Evolutionary conservation across 2,797 vertebrate species (phyloP).

Genomic region (Chrosomus eos): DNA sequence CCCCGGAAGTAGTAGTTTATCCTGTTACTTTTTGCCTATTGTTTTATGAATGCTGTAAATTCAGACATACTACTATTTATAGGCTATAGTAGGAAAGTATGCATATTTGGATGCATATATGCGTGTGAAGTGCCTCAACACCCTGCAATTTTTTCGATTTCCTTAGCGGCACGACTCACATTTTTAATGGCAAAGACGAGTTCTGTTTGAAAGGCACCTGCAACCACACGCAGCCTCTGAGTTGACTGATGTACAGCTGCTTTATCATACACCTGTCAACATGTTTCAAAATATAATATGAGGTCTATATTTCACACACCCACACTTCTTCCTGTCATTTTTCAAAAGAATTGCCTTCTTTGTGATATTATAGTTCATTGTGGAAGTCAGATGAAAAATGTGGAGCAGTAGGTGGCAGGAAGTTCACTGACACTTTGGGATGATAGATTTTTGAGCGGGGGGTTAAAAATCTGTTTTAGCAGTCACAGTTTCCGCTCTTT

Average conservation of each 20-base stretch:
- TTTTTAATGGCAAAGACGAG: not conserved
- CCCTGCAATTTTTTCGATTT: not conserved
- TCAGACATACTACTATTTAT: not conserved
- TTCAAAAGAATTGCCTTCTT: conserved; percentile 35
- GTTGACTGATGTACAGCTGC: conserved; percentile 13
- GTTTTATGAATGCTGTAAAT: not conserved
- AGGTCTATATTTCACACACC: conserved; percentile 50
- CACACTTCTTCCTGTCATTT: conserved; percentile 37
- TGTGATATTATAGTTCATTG: conserved; percentile 47
- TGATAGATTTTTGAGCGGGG: conserved; percentile 46
- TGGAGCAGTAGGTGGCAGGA: conserved; percentile 48
- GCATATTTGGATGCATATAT: not conserved
- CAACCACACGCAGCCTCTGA: not conserved
- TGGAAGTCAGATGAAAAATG: conserved; percentile 44
- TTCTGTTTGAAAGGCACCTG: not conserved
- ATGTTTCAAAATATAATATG: conserved; percentile 34
- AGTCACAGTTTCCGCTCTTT: conserved; percentile 29
- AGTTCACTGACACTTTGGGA: conserved; percentile 40
- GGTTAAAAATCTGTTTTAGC: conserved; percentile 44
- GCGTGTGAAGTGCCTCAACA: not conserved
- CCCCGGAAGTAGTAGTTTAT: not conserved
- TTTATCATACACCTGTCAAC: conserved; percentile 32
- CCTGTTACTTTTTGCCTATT: not conserved
- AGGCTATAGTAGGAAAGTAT: not conserved
- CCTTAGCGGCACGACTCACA: not conserved